These are phyloP conservation scores for Aurelia aurita DNA, from an alignment of 30 jellyfish, hydroid and myxozoan species.

Conservation along the genomic window DNA sequence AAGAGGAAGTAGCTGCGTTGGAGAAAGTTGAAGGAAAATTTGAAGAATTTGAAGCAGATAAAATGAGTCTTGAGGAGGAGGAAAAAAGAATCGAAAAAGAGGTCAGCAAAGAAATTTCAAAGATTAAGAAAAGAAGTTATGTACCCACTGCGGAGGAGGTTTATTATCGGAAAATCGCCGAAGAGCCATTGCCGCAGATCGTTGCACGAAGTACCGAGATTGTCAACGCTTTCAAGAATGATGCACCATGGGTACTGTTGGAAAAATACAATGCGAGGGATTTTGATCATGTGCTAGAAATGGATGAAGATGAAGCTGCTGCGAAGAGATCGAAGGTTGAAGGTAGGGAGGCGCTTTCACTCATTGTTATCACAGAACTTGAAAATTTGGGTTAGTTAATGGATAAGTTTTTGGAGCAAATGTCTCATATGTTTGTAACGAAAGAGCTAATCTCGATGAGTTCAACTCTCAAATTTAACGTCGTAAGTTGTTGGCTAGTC, in stretches of 20 bases:
- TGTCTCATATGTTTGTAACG: no score
- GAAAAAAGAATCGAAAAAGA: no score
- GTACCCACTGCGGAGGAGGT: conserved; percentile 49
- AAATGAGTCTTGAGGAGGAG: no score
- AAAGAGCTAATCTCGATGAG: no score
- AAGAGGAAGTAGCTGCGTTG: conserved; percentile 13
- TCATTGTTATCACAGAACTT: no score
- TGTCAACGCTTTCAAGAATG: conserved; percentile 18
- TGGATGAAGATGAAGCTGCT: conserved; percentile 11
- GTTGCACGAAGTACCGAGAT: conserved; percentile 41
- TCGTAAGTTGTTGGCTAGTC: no score
- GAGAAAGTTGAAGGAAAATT: conserved; percentile 23
- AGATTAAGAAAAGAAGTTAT: conserved; percentile 38
- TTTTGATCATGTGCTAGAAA: conserved; percentile 17
- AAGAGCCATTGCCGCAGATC: conserved; percentile 53
- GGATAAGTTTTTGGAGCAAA: no score
- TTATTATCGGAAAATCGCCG: conserved; percentile 16
- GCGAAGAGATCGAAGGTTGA: conserved; percentile 30
- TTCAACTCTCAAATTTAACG: no score
- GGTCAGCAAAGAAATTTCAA: background rate
- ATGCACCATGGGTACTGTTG: conserved; percentile 62
- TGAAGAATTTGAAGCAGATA: background rate
- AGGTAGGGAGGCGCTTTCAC: background rate
- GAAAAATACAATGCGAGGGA: conserved; percentile 7
- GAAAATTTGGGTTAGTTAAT: no score